Conservation (phyloP, 2,113 vertebrate genomes). For the Arizona elegans region DNA sequence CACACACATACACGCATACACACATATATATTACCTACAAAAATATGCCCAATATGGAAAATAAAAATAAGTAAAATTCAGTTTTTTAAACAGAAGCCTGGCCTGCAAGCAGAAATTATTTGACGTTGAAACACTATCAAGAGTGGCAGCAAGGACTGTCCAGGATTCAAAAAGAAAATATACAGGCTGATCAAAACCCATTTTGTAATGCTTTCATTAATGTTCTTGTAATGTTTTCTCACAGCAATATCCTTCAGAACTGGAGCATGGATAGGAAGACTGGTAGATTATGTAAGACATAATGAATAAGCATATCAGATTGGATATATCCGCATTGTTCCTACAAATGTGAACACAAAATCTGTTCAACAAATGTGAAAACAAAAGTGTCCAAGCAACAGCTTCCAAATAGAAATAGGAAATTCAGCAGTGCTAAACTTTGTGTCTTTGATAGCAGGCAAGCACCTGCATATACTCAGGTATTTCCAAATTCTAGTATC, state of each 20-base stretch:
- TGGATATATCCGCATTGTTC: background rate
- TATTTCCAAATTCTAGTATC: constrained; percentile 2
- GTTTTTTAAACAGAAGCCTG: constrained; percentile 50
- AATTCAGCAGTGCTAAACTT: background rate
- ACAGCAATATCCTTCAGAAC: constrained; percentile 13
- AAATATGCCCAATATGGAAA: constrained; percentile 37
- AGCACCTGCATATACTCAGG: too few species aligned
- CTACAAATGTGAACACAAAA: constrained; percentile 32
- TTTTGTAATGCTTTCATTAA: constrained; percentile 41
- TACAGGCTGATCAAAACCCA: constrained; percentile 38
- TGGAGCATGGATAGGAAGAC: constrained; percentile 27
- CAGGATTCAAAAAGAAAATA: constrained; percentile 17
- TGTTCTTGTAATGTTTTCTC: fast-evolving
- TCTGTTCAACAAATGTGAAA: background rate
- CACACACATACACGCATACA: background rate
- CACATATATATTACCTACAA: constrained; percentile 30
- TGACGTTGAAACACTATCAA: constrained; percentile 9
- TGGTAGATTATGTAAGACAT: constrained; percentile 33
- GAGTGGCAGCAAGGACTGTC: background rate
- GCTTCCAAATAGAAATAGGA: constrained; percentile 1
- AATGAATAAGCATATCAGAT: constrained; percentile 28
- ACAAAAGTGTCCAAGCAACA: constrained; percentile 11
- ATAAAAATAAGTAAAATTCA: constrained; percentile 35
- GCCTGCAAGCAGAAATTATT: constrained; percentile 57
- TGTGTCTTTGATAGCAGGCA: background rate